These are phyloP conservation scores for Lacanobia wlatinum DNA, from an alignment of 2,888 invertebrate genomes.

Conservation along the genomic window DNA sequence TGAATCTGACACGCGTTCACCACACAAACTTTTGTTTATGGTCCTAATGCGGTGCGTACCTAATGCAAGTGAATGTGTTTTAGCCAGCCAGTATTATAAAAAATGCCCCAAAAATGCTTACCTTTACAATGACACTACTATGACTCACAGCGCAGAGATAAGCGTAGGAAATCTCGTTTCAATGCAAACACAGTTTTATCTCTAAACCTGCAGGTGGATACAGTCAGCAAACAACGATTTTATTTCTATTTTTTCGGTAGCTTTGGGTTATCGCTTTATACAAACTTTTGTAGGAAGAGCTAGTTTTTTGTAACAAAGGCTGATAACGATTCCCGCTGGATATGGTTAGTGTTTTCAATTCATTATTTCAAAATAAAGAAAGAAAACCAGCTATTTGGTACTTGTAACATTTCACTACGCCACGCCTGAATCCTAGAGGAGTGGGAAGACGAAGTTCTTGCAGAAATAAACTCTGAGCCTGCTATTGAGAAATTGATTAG, in stretches of 20 bases:
- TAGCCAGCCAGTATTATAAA: not conserved
- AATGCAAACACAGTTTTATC: slow-evolving; percentile 60
- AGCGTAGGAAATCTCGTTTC: slow-evolving; percentile 54
- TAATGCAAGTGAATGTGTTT: not conserved
- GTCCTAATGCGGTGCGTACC: not conserved
- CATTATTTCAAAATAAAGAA: not conserved
- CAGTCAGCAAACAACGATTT: slow-evolving; percentile 45
- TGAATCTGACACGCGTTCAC: not conserved
- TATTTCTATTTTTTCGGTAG: slow-evolving; percentile 39
- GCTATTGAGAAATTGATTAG: too few species aligned
- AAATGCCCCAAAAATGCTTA: slow-evolving; percentile 10
- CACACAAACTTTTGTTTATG: not conserved
- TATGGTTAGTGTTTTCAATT: not conserved
- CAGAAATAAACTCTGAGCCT: not conserved
- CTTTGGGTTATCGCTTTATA: slow-evolving; percentile 26
- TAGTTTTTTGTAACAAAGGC: slow-evolving; percentile 1
- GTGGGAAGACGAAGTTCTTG: too few species aligned
- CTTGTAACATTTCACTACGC: too few species aligned
- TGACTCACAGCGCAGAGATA: slow-evolving; percentile 49
- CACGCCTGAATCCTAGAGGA: too few species aligned
- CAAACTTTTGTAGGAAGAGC: slow-evolving; percentile 6
- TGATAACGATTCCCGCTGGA: slow-evolving; percentile 5
- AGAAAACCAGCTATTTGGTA: not conserved
- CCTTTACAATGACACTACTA: slow-evolving; percentile 11
- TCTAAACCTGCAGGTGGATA: slow-evolving; percentile 38